phyloP scores from a whole-genome alignment of 2,888 invertebrate species.

The Hyposoter didymator region DNA sequence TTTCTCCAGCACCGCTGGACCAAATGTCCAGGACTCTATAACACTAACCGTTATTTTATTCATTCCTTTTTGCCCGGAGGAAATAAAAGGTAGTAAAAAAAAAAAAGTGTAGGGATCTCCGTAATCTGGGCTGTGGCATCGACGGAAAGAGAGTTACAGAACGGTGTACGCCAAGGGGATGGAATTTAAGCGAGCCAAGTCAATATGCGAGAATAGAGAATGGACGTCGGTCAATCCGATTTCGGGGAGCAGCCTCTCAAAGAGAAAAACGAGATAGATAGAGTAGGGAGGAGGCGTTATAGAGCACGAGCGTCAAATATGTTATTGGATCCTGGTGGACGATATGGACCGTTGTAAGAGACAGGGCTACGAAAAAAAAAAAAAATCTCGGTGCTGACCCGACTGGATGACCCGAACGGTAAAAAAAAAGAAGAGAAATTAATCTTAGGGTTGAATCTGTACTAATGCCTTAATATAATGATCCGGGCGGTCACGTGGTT shows the following conservation, averaged over 20 bases:
- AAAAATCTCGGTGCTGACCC: conserved; percentile 23
- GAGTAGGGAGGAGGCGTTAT: neutral
- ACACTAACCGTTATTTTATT: conserved; percentile 28
- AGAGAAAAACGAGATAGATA: neutral
- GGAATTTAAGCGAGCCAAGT: conserved; percentile 64
- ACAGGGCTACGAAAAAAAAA: conserved; percentile 30
- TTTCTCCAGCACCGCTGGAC: neutral
- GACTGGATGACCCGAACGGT: conserved; percentile 1
- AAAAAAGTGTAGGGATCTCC: conserved; percentile 38
- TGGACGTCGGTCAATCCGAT: conserved; percentile 81
- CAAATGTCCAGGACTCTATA: neutral
- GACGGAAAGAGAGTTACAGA: conserved; percentile 27
- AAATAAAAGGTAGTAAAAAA: conserved; percentile 43
- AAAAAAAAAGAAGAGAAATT: conserved; percentile 34
- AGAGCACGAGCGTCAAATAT: conserved; percentile 78
- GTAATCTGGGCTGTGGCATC: conserved; percentile 65
- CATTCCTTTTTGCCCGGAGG: conserved; percentile 22
- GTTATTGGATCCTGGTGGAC: conserved; percentile 79
- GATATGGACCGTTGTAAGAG: conserved; percentile 69
- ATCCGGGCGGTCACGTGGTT: conserved; percentile 44
- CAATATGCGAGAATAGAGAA: conserved; percentile 77
- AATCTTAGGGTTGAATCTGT: conserved; percentile 48
- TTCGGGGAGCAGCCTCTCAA: conserved; percentile 77
- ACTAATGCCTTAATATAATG: conserved; percentile 61
- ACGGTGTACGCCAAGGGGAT: conserved; percentile 1